Conservation (phyloP, 2,888 invertebrate species). For the Drosophila monieri region DNA sequence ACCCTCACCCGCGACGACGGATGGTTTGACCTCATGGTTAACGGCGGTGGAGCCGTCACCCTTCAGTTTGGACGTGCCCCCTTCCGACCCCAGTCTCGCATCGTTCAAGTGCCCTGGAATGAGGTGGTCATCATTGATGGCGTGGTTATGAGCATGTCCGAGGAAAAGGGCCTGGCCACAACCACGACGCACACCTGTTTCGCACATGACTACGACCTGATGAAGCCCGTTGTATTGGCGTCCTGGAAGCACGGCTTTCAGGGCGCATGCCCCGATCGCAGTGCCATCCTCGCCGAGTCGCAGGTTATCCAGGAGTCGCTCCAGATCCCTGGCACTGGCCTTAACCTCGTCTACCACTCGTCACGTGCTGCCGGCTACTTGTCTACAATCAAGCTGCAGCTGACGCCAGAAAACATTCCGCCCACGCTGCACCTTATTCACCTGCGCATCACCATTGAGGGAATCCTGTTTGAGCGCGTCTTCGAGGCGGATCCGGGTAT, state of each 20-base stretch:
- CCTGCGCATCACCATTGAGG: slow-evolving; percentile 96
- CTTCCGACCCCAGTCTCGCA: slow-evolving; percentile 93
- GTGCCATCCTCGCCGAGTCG: slow-evolving; percentile 94
- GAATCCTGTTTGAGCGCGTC: slow-evolving; percentile 94
- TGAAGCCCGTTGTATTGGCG: slow-evolving; percentile 96
- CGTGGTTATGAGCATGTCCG: slow-evolving; percentile 92
- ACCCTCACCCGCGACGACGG: slow-evolving; percentile 96
- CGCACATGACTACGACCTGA: slow-evolving; percentile 94
- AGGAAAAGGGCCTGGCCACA: slow-evolving; percentile 88
- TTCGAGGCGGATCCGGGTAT: slow-evolving; percentile 99
- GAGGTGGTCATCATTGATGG: slow-evolving; percentile 97
- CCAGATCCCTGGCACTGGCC: slow-evolving; percentile 95
- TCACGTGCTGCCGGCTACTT: slow-evolving; percentile 96
- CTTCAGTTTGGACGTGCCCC: slow-evolving; percentile 96
- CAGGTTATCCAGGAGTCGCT: slow-evolving; percentile 98
- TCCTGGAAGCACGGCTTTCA: slow-evolving; percentile 98
- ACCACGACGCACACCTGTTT: slow-evolving; percentile 91
- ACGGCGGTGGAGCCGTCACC: slow-evolving; percentile 99
- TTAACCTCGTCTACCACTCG: slow-evolving; percentile 98
- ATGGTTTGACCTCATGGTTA: slow-evolving; percentile 99
- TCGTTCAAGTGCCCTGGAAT: slow-evolving; percentile 98
- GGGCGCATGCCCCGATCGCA: slow-evolving; percentile 96
- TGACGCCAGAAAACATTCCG: slow-evolving; percentile 94
- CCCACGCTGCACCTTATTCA: slow-evolving; percentile 93
- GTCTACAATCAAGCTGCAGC: slow-evolving; percentile 95